Conservation (phyloP, 2,888 invertebrate genomes). For the Limnephilus auricula region DNA sequence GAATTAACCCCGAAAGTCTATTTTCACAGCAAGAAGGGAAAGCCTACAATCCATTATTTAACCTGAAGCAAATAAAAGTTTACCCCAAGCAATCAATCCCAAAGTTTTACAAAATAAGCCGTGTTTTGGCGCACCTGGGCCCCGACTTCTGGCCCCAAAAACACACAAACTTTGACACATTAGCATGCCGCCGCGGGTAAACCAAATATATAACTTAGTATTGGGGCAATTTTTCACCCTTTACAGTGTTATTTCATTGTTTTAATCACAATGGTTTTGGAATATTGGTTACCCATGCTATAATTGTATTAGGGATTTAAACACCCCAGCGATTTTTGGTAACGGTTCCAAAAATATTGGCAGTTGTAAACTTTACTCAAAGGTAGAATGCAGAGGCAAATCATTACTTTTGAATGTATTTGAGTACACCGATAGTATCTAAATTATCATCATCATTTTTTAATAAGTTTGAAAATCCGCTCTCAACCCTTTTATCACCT, state of each 20-base stretch:
- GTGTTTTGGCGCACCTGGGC: conserved; percentile 55
- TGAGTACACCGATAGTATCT: too few species aligned
- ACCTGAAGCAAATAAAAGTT: conserved; percentile 58
- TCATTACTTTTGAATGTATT: too few species aligned
- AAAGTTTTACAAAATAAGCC: conserved; percentile 54
- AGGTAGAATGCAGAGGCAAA: too few species aligned
- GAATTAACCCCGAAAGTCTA: neutral
- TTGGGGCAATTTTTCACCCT: neutral
- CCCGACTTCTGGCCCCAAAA: conserved; percentile 52
- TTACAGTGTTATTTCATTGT: neutral
- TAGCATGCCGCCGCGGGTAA: conserved; percentile 29
- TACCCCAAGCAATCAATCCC: conserved; percentile 54
- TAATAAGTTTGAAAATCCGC: too few species aligned
- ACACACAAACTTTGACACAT: conserved; percentile 50
- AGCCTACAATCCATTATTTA: conserved; percentile 51
- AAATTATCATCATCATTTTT: too few species aligned
- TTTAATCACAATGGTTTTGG: neutral
- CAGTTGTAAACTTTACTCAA: neutral
- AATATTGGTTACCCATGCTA: neutral
- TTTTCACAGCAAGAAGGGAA: neutral
- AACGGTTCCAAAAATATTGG: neutral
- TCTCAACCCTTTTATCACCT: too few species aligned
- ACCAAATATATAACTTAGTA: conserved; percentile 16
- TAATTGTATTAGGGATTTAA: neutral
- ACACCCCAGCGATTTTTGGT: neutral